These are phyloP conservation scores for Agonum fuliginosum DNA, from an alignment of 2,888 invertebrate genomes.

Conservation along the genomic window DNA sequence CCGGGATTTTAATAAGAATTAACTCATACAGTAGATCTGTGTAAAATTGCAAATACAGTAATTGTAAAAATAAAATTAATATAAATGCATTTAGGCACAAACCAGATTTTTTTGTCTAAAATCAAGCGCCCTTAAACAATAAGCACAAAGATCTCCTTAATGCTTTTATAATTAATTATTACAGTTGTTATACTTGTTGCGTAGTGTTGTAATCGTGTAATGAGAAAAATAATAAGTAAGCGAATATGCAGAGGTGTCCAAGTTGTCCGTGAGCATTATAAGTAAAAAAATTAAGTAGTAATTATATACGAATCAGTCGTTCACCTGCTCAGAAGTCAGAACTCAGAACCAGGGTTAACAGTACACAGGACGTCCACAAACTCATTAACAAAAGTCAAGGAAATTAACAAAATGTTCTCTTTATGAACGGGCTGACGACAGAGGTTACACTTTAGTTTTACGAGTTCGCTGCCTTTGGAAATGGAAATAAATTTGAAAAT, in stretches of 20 bases:
- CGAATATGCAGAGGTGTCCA: background rate
- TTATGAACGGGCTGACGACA: background rate
- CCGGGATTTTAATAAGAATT: too few species aligned
- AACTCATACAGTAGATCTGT: too few species aligned
- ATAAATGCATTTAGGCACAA: too few species aligned
- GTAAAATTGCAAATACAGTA: too few species aligned
- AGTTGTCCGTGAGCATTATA: background rate
- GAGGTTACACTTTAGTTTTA: background rate
- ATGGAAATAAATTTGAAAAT: background rate
- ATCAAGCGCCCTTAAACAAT: too few species aligned
- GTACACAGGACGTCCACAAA: background rate
- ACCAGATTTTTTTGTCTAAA: too few species aligned
- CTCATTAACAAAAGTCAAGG: background rate
- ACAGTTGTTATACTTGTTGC: background rate
- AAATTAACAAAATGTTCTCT: background rate
- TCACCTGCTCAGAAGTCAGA: constrained; percentile 17
- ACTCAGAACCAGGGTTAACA: background rate
- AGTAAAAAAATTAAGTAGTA: constrained; percentile 2
- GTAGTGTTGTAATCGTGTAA: background rate
- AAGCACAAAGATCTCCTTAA: too few species aligned
- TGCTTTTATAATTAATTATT: too few species aligned
- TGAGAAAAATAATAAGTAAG: background rate
- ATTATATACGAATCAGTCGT: constrained; percentile 44
- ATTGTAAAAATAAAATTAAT: too few species aligned
- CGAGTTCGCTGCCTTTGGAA: background rate